These are phyloP conservation scores for Austrofundulus limnaeus DNA, from an alignment of 2,113 vertebrate genomes.

Conservation along the genomic window DNA sequence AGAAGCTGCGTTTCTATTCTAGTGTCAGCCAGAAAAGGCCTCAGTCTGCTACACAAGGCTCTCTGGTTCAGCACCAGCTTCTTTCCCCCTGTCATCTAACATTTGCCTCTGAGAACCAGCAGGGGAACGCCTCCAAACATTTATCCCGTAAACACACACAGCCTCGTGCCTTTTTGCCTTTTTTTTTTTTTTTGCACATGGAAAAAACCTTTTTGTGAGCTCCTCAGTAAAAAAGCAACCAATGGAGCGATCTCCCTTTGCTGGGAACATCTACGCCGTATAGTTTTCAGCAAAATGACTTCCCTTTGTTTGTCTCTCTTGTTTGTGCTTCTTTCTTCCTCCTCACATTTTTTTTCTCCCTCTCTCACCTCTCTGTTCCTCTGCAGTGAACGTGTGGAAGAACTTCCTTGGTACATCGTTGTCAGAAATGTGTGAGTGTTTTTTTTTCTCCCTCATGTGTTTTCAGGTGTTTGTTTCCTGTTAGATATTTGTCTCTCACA, in stretches of 20 bases:
- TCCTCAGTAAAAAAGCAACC: constrained; percentile 56
- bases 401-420: constrained; percentile 79
- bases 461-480: constrained; percentile 56
- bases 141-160: constrained; percentile 73
- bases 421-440: constrained; percentile 74
- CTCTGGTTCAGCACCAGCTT: constrained; percentile 59
- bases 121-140: constrained; percentile 70
- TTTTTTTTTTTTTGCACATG: constrained; percentile 42
- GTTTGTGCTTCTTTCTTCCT: constrained; percentile 65
- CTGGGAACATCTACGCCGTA: constrained; percentile 55
- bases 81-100: constrained; percentile 67
- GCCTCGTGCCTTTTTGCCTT: constrained; percentile 58
- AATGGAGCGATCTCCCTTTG: constrained; percentile 66
- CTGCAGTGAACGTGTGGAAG: constrained; percentile 74
- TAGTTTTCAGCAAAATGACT: constrained; percentile 69
- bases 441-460: constrained; percentile 29
- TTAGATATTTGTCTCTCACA: constrained; percentile 64
- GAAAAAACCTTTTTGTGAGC: constrained; percentile 60
- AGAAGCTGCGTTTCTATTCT: constrained; percentile 69
- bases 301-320: constrained; percentile 63
- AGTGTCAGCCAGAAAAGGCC: constrained; percentile 68
- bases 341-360: constrained; percentile 23
- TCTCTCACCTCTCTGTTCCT: constrained; percentile 42
- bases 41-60: constrained; percentile 63
- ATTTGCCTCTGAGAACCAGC: constrained; percentile 69